Conservation (phyloP, 1,140 invertebrate species). For the Diabrotica undecimpunctata region DNA sequence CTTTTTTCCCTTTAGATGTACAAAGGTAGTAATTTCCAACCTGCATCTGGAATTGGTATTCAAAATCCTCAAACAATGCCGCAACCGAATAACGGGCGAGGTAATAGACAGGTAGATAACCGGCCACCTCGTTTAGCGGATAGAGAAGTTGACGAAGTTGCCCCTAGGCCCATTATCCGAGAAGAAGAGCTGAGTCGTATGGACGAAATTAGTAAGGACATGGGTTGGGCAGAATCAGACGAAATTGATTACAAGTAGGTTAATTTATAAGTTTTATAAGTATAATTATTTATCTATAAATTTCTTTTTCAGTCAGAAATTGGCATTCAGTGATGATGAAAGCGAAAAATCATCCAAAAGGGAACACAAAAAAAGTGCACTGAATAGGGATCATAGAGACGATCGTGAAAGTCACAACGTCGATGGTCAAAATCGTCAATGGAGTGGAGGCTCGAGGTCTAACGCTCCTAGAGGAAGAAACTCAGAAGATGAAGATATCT, state of each 20-base stretch:
- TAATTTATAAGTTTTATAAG: slow-evolving; percentile 4
- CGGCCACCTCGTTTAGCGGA: slow-evolving; percentile 39
- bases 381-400: slow-evolving; percentile 34
- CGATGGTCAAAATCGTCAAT: slow-evolving; percentile 8
- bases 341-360: slow-evolving; percentile 41
- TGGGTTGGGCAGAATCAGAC: slow-evolving; percentile 86
- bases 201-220: slow-evolving; percentile 84
- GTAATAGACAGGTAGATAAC: slow-evolving; percentile 27
- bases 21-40: slow-evolving; percentile 37
- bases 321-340: slow-evolving; percentile 92
- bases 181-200: slow-evolving; percentile 88
- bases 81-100: slow-evolving; percentile 27
- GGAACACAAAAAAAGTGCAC: slow-evolving; percentile 16
- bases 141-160: slow-evolving; percentile 51
- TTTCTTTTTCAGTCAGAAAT: slow-evolving; percentile 61
- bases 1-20: slow-evolving; percentile 26
- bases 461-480: slow-evolving; percentile 24
- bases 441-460: slow-evolving; percentile 26
- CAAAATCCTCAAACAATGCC: slow-evolving; percentile 37
- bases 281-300: slow-evolving; percentile 47
- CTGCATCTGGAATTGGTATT: slow-evolving; percentile 27
- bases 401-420: slow-evolving; percentile 42
- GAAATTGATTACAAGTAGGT: slow-evolving; percentile 84
- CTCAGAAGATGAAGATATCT: slow-evolving; percentile 69
- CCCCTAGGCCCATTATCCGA: slow-evolving; percentile 78